Conservation (phyloP, 37 sponge, comb jelly and placozoan species). For the Geodia barretti region DNA sequence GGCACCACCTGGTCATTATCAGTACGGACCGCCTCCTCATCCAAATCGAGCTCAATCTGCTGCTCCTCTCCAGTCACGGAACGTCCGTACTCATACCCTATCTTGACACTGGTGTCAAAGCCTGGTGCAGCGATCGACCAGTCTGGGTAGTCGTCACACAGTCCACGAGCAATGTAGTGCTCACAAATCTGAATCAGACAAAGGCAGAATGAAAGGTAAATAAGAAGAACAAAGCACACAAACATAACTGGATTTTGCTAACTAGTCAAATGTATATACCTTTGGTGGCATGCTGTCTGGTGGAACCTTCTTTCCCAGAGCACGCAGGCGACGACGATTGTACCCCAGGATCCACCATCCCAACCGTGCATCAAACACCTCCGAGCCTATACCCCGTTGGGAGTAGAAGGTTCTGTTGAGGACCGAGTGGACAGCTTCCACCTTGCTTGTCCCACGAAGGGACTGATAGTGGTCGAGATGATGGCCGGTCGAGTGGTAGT, state of each 20-base stretch:
- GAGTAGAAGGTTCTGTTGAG: conserved; percentile 53
- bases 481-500: conserved; percentile 23
- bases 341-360: conserved; percentile 53
- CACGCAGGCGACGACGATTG: conserved; percentile 52
- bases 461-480: conserved; percentile 36
- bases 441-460: conserved; percentile 52
- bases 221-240: not conserved
- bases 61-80: conserved; percentile 50
- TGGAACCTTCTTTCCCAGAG: conserved; percentile 54
- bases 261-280: conserved; percentile 6
- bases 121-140: conserved; percentile 52
- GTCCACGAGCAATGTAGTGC: conserved; percentile 47
- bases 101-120: conserved; percentile 36
- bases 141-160: conserved; percentile 48
- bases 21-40: conserved; percentile 9
- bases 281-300: conserved; percentile 50
- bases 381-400: conserved; percentile 48
- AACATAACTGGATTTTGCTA: not conserved
- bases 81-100: conserved; percentile 54
- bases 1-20: conserved; percentile 11
- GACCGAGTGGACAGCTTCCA: conserved; percentile 53
- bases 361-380: conserved; percentile 56
- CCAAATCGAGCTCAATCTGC: conserved; percentile 28
- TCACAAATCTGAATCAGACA: conserved; percentile 33
- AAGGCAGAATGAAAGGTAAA: not conserved